phyloP scores from a whole-genome alignment of 2,113 vertebrate species.

The Gobio gobio region DNA sequence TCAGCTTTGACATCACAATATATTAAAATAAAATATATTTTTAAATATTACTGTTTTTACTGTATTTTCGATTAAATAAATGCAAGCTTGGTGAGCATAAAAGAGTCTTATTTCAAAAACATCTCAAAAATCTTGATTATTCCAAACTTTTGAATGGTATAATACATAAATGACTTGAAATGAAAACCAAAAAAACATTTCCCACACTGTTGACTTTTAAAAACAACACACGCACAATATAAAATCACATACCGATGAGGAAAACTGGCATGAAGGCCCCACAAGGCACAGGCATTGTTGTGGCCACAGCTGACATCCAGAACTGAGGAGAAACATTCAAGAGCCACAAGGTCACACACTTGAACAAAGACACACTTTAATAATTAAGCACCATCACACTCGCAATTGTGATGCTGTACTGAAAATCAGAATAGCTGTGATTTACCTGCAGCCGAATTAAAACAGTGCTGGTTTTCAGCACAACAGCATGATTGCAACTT shows the following conservation, averaged over 20 bases:
- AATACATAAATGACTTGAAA: background rate
- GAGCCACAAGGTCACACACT: background rate
- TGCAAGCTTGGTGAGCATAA: too few relatives aligned
- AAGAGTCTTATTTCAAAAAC: too few relatives aligned
- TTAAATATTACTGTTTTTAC: too few relatives aligned
- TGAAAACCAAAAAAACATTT: conserved; percentile 4
- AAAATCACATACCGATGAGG: conserved; percentile 86
- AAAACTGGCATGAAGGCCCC: conserved; percentile 99
- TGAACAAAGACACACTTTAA: background rate
- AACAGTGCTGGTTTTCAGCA: background rate
- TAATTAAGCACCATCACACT: background rate
- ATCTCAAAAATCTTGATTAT: too few relatives aligned
- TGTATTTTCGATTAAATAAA: too few relatives aligned
- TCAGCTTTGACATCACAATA: too few relatives aligned
- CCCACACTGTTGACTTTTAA: conserved; percentile 8
- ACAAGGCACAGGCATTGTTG: conserved; percentile 97
- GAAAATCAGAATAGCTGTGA: background rate
- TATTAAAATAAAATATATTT: too few relatives aligned
- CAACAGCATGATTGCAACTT: background rate
- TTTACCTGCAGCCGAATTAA: background rate
- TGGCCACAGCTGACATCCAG: conserved; percentile 99
- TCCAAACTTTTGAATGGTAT: too few relatives aligned
- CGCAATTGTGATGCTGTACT: background rate
- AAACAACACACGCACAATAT: background rate
- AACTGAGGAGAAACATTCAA: conserved; percentile 77